Base-by-base conservation (phyloP, 1,140 invertebrate species). In the Wiebesia pumilae region DNA sequence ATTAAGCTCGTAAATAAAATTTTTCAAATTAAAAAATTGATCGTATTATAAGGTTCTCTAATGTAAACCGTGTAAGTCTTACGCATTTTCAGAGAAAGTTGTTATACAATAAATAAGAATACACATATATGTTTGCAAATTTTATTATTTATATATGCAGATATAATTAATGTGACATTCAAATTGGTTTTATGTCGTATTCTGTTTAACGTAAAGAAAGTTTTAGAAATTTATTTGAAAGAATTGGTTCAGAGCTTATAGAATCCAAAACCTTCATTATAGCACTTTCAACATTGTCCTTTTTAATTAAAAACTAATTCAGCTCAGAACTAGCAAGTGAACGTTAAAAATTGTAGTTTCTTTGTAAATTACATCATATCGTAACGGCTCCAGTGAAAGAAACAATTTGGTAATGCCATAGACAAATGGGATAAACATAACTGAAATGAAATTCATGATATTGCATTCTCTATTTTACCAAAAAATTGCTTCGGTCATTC, bases 361-460 rank as follows among this genome's bases (percentile, higher is more conserved):
- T 38, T 38, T 6, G 30, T 0, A 71, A 71, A 71, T 38, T 12
- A 24, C 35, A 71, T 19, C 16, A 21, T 4, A 38, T 71, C 33
- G 35, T 3, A 21, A 21, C 33, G 69, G 35, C 30, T 71, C 21
- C 16, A 38, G 16, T 38, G 21, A 71, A 71, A 71, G 40, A 71
- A 71, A 71, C 35, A 71, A 71, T 38, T 38, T 35, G 71, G 71
- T 43, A 43, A 75, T 40, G 71, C 38, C 71, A 43, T 75, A 75
- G n/a, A n/a, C 27, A 21, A 43, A 38, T 40, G 35, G 21, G 33
- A 3, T 27, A 40, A 43, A 43, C 71, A 43, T 75, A 43, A 43
- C 40, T 75, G 71, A 43, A 75, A 43, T n/a, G 40, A 40, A 75
- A 75, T 75, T 43, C 38, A 43, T 40, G 40, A 75, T 38, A 43